These are phyloP conservation scores for Tautogolabrus adspersus DNA, from an alignment of 2,113 vertebrate species.

Conservation along the genomic window DNA sequence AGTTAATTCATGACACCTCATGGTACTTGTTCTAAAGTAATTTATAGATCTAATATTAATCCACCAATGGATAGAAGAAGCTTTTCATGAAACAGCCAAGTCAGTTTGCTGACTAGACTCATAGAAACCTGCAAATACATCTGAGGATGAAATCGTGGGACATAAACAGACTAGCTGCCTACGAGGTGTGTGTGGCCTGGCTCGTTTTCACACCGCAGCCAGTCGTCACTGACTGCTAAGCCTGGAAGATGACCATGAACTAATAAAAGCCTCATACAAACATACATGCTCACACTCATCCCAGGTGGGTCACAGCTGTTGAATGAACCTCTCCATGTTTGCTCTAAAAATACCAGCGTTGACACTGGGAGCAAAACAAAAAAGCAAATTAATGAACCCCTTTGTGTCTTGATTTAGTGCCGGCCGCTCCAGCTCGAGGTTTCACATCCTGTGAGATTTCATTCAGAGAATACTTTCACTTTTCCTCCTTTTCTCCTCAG, in stretches of 20 bases:
- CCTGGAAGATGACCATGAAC: slow-evolving; percentile 77
- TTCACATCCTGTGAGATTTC: slow-evolving; percentile 62
- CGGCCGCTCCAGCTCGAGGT: slow-evolving; percentile 24
- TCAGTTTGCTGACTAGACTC: not conserved
- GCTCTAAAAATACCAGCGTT: slow-evolving; percentile 76
- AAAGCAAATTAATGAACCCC: slow-evolving; percentile 73
- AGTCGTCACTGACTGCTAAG: slow-evolving; percentile 46
- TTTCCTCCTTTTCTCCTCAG: slow-evolving; percentile 4
- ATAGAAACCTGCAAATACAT: slow-evolving; percentile 1
- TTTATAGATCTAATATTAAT: not conserved
- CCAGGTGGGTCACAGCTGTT: slow-evolving; percentile 83
- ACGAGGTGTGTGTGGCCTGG: slow-evolving; percentile 66
- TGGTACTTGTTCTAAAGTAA: too few relatives aligned
- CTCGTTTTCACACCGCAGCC: slow-evolving; percentile 51
- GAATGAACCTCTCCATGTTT: slow-evolving; percentile 65
- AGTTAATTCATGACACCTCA: too few relatives aligned
- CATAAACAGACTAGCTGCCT: slow-evolving; percentile 49
- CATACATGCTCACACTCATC: slow-evolving; percentile 58
- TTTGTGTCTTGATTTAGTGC: slow-evolving; percentile 59
- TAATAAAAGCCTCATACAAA: slow-evolving; percentile 73
- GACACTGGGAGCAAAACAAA: slow-evolving; percentile 62
- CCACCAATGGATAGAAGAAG: not conserved
- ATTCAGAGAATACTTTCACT: slow-evolving; percentile 41
- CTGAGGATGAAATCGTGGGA: slow-evolving; percentile 43
- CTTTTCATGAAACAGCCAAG: not conserved